Percentiles rank a stretch among this genome's conserved stretches.
These are phyloP conservation scores for Pempheris klunzingeri DNA, from an alignment of 2,797 vertebrate genomes.

Conservation along the genomic window DNA sequence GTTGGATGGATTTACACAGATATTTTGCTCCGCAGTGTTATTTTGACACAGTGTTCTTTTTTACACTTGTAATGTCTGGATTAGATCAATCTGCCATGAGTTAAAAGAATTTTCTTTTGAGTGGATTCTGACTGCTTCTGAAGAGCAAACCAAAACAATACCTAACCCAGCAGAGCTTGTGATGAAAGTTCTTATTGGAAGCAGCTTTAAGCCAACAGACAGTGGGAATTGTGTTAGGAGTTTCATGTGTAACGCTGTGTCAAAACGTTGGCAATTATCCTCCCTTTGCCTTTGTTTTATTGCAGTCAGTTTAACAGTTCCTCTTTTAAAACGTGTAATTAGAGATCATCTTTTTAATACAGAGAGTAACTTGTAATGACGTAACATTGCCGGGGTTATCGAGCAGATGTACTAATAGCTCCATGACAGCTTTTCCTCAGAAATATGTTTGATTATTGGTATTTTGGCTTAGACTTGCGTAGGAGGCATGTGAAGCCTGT, in stretches of 20 bases:
- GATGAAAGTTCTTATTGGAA: constrained; percentile 78
- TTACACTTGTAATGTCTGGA: constrained; percentile 73
- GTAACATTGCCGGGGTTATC: constrained; percentile 48
- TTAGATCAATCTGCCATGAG: constrained; percentile 65
- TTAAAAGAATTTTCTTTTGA: constrained; percentile 63
- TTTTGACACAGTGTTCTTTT: constrained; percentile 69
- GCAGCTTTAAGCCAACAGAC: constrained; percentile 70
- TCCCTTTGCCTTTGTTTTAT: constrained; percentile 61
- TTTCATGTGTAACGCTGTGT: constrained; percentile 64
- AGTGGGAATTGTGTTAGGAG: constrained; percentile 67
- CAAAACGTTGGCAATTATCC: constrained; percentile 62
- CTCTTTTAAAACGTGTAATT: constrained; percentile 61
- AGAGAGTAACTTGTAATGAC: constrained; percentile 41
- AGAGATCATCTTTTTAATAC: constrained; percentile 47
- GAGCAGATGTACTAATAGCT: constrained; percentile 57
- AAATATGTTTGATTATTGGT: constrained; percentile 70
- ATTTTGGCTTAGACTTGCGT: constrained; percentile 54
- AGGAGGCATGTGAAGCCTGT: constrained; percentile 58
- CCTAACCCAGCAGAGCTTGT: constrained; percentile 61
- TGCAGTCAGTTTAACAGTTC: constrained; percentile 52
- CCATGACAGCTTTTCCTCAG: constrained; percentile 56
- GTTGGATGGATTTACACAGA: constrained; percentile 58
- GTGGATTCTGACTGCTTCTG: constrained; percentile 66
- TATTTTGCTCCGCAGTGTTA: constrained; percentile 63
- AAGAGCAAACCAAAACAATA: constrained; percentile 72